A percentile compares a stretch with the other conserved stretches of the same genome.
Conservation (phyloP, 2,113 vertebrate species). For the Heliornis fulica region DNA sequence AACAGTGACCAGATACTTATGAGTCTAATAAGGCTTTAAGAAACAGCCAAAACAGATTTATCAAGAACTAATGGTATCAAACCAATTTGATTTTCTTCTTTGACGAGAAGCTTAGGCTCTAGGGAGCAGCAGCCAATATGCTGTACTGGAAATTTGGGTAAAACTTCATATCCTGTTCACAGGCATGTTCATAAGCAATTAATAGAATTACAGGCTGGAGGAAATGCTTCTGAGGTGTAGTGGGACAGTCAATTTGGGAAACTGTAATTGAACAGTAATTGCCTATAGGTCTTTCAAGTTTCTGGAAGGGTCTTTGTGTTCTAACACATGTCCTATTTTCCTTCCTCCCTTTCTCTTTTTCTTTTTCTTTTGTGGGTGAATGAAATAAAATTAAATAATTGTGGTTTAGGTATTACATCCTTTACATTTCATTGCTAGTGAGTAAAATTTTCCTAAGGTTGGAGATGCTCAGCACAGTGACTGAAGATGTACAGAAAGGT, state of each 20-base stretch:
- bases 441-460: background rate
- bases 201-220: background rate
- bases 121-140: background rate
- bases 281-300: background rate
- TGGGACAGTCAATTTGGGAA: background rate
- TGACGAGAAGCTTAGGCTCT: background rate
- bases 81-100: background rate
- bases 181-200: background rate
- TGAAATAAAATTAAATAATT: background rate
- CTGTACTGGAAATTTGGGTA: background rate
- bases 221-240: background rate
- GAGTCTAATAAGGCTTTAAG: background rate
- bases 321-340: background rate
- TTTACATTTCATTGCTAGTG: background rate
- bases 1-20: background rate
- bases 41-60: background rate
- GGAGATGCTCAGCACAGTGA: background rate
- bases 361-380: background rate
- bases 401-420: background rate
- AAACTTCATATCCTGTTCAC: background rate
- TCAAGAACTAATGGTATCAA: background rate
- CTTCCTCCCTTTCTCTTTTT: background rate
- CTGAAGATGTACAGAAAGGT: background rate
- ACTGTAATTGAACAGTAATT: background rate
- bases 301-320: background rate